Evolutionary conservation across 2,113 vertebrate genomes (phyloP).

Genomic region (Coptodon rendalli): DNA sequence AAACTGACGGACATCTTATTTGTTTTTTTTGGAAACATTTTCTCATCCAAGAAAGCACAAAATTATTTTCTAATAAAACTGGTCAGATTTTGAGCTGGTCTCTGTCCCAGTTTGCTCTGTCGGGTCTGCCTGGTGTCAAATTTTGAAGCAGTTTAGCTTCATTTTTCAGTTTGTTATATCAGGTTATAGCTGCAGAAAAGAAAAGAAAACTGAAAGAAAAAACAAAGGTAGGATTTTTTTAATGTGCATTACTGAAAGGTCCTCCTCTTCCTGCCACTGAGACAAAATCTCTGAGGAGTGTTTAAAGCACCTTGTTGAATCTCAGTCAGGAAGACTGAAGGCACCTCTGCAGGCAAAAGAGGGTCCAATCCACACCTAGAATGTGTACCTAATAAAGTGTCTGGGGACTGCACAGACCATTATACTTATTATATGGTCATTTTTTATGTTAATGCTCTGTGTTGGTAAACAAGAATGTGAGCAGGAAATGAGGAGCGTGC

Average conservation of each 20-base stretch:
- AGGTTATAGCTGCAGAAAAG: not conserved
- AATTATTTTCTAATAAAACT: not conserved
- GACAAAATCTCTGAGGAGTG: not conserved
- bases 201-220: not conserved
- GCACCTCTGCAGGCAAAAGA: not conserved
- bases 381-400: not conserved
- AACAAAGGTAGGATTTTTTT: fast-evolving
- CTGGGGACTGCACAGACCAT: not conserved
- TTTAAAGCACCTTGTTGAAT: not conserved
- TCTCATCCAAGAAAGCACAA: not conserved
- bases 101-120: not conserved
- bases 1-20: not conserved
- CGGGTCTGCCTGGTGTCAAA: not conserved
- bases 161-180: not conserved
- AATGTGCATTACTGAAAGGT: fast-evolving
- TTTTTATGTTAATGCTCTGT: not conserved
- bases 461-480: not conserved
- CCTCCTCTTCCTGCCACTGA: not conserved
- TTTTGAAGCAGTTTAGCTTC: not conserved
- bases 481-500: not conserved
- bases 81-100: not conserved
- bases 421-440: fast-evolving
- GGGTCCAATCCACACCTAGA: not conserved
- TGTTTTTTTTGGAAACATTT: not conserved
- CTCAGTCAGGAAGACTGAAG: not conserved